Evolutionary conservation across 2,113 vertebrate genomes (phyloP).

Genomic region (Nicator chloris): DNA sequence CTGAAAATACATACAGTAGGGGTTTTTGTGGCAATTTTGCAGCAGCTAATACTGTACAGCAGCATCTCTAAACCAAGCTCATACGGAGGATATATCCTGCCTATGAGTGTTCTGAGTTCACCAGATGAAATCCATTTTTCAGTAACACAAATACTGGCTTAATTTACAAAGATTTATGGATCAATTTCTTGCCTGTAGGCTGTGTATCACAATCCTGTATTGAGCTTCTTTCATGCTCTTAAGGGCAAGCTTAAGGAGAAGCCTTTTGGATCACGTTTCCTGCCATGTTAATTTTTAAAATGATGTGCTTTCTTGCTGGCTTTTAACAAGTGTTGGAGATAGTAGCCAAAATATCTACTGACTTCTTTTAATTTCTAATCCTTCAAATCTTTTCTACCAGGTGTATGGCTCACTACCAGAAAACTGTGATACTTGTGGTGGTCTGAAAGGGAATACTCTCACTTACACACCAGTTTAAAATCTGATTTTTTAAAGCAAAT

Average conservation of each 20-base stretch:
- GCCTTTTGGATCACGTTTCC: neutral
- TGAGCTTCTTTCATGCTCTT: neutral
- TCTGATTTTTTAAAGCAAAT: neutral
- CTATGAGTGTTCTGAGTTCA: neutral
- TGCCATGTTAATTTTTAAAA: neutral
- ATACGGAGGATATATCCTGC: neutral
- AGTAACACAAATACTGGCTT: neutral
- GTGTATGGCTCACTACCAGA: neutral
- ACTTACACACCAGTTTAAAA: neutral
- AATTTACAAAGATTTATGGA: constrained; percentile 29
- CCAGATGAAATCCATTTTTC: constrained; percentile 20
- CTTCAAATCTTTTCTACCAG: neutral
- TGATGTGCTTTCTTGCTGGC: neutral
- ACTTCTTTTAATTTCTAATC: neutral
- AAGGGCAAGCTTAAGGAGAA: neutral
- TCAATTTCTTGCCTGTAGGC: constrained; percentile 4
- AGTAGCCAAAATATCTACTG: neutral
- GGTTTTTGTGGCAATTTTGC: neutral
- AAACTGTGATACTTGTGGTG: neutral
- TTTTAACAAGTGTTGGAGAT: neutral
- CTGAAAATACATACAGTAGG: neutral
- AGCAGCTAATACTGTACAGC: neutral
- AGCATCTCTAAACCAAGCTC: neutral
- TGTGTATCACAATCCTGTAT: neutral
- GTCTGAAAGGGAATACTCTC: neutral